These are phyloP conservation scores for Galemys pyrenaicus DNA, from an alignment of 2,113 vertebrate genomes.

Conservation along the genomic window DNA sequence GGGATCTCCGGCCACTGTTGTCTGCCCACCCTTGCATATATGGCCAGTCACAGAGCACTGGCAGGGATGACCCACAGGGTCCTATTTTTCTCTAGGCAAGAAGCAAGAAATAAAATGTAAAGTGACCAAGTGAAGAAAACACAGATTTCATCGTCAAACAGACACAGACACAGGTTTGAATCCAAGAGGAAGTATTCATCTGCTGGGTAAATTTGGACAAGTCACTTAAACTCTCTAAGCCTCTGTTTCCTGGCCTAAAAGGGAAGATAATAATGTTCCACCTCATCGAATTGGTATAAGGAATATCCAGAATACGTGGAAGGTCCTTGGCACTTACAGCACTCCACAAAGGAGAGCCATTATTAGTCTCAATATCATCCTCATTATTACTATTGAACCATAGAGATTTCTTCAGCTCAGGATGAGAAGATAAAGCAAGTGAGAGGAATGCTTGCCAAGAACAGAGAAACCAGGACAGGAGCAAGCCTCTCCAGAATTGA, in stretches of 20 bases:
- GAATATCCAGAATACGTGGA: slow-evolving; percentile 48
- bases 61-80: neutral
- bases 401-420: neutral
- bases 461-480: neutral
- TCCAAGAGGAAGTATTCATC: neutral
- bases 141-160: neutral
- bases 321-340: slow-evolving; percentile 20
- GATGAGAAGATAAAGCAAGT: neutral
- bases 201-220: slow-evolving; percentile 21
- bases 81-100: neutral
- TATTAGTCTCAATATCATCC: neutral
- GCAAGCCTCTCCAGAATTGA: neutral
- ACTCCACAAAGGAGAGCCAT: slow-evolving; percentile 43
- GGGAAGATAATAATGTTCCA: neutral
- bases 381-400: slow-evolving; percentile 37
- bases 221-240: slow-evolving; percentile 45
- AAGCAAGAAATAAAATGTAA: too few relatives aligned
- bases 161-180: neutral
- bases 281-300: neutral
- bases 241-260: slow-evolving; percentile 34
- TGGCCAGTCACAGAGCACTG: neutral
- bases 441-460: neutral
- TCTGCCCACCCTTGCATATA: neutral
- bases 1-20: neutral
- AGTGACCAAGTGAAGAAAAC: neutral